phyloP scores from a whole-genome alignment of 2,888 invertebrate species.

The Trypoxylon attenuatum region DNA sequence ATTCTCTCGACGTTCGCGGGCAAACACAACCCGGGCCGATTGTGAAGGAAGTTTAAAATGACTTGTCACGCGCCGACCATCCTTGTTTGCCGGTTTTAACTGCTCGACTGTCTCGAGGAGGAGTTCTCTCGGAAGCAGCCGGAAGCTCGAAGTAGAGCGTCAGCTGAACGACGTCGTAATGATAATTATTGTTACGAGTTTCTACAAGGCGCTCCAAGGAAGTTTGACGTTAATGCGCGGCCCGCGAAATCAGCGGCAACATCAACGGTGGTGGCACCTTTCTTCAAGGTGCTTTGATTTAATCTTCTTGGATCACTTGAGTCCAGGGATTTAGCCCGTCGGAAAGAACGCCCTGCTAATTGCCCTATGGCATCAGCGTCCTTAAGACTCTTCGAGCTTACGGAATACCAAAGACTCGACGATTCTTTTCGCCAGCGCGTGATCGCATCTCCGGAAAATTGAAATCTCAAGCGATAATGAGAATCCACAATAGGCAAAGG shows the following conservation, averaged over 20 bases:
- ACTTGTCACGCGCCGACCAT: constrained; percentile 31
- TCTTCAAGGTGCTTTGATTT: background rate
- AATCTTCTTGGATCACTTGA: background rate
- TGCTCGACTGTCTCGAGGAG: constrained; percentile 37
- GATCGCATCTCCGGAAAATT: background rate
- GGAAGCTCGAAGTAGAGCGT: constrained; percentile 13
- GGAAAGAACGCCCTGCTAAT: background rate
- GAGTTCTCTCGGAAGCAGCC: constrained; percentile 17
- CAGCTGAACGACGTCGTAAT: constrained; percentile 7
- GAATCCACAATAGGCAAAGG: background rate
- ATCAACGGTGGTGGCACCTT: too few relatives aligned
- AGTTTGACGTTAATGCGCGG: background rate
- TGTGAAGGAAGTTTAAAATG: constrained; percentile 41
- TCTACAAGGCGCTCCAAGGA: background rate
- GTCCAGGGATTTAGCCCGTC: background rate
- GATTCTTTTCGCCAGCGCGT: background rate
- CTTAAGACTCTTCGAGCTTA: background rate
- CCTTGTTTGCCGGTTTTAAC: constrained; percentile 41
- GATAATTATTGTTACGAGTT: background rate
- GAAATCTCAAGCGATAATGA: background rate
- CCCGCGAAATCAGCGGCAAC: too few relatives aligned
- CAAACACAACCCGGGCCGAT: constrained; percentile 6
- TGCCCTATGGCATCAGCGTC: background rate
- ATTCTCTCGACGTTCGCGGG: constrained; percentile 16
- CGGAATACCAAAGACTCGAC: background rate